These are phyloP conservation scores for Elysia chlorotica DNA, from an alignment of 1,140 invertebrate genomes.

Conservation along the genomic window DNA sequence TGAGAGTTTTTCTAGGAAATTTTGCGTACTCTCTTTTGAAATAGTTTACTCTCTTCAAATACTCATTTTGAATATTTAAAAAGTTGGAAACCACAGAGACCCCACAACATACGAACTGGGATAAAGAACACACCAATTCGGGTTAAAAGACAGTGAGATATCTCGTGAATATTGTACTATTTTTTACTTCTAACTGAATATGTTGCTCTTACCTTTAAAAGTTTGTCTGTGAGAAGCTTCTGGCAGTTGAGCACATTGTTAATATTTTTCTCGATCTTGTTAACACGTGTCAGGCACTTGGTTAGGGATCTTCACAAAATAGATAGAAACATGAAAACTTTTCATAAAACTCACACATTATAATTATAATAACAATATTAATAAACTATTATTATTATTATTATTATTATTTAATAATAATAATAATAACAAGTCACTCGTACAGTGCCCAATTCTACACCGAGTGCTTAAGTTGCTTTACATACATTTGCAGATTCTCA, in stretches of 20 bases:
- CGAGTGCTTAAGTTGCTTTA: not conserved
- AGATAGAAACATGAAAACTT: not conserved
- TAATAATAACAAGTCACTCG: not conserved
- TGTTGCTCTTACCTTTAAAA: slow-evolving; percentile 18
- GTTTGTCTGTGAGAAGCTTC: slow-evolving; percentile 9
- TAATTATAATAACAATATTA: not conserved
- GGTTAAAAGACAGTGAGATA: no score
- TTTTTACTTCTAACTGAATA: no score
- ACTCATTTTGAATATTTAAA: no score
- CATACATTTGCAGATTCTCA: not conserved
- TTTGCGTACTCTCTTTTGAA: no score
- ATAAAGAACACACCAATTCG: no score
- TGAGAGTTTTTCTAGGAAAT: no score
- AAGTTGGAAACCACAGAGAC: no score
- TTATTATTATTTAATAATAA: not conserved
- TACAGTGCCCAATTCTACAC: not conserved
- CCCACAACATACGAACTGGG: no score
- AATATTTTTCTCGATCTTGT: slow-evolving; percentile 18
- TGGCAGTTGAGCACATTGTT: slow-evolving; percentile 20
- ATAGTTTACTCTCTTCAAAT: no score
- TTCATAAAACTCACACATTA: not conserved
- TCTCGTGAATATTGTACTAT: no score
- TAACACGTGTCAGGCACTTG: slow-evolving; percentile 13
- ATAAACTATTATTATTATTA: not conserved
- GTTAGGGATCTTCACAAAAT: not conserved